Base-by-base conservation (phyloP, 2,888 invertebrate species). In the Lepidocyrtoides sp. region DNA sequence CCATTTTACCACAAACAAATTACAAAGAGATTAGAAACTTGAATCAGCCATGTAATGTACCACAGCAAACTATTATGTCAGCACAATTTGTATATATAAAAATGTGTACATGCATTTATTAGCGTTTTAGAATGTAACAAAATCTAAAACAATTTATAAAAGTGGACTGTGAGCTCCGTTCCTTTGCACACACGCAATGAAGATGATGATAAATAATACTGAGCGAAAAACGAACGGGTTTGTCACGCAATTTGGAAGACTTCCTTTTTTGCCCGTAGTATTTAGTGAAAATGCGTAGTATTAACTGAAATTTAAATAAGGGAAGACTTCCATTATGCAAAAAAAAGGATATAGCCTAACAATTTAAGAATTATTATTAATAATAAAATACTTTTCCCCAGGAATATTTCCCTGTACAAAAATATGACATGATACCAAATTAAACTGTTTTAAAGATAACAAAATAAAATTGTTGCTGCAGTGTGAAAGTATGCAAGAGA, bases 181-280 rank as follows among this genome's bases (percentile, higher is more conserved):
- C 23, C 48, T 75, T 48, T 75, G 44, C 23, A 48, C 44, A 48
- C 44, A 75, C 26, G 75, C 12, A 75, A 66, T 20, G 17, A n/a
- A n/a, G n/a, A 2, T 72, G 72, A 72, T 12, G 41, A 23, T 23
- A 57, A 57, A 57, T 57, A 57, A 57, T 57, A 57, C 4, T 32
- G 29, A 29, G 3, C 14, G 36, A 48, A 54, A 20, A 81, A 36
- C 17, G 54, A 81, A 85, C 85, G 85, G 85, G 85, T 83, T 72
- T 72, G 85, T 54, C 48, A 48, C 51, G 83, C 32, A 84, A 83
- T 66, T 69, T 83, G 54, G 85, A 85, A 85, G 85, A 85, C 85
- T 85, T 83, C 57, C 48, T 77, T 48, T 60, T 48, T 82, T 51
- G 51, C 79, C 79, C 54, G 66, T 69, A 69, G 66, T 69, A 69